Conservation (phyloP, 2,797 vertebrate species). For the Zalophus californianus region DNA sequence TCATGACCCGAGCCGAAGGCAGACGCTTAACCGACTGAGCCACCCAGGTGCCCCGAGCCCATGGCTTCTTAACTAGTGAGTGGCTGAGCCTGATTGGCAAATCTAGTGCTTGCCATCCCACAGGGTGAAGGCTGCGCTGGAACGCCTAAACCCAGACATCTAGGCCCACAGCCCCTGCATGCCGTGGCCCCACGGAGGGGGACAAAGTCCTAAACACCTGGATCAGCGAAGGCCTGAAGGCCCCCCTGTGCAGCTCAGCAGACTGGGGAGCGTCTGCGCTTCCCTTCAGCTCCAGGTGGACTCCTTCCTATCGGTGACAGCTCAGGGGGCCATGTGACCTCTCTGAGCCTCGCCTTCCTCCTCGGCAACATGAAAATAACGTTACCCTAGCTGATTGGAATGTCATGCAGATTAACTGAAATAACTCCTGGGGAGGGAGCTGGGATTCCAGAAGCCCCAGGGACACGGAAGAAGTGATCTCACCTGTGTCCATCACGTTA, state of each 20-base stretch:
- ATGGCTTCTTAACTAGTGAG: neutral
- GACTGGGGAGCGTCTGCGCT: neutral
- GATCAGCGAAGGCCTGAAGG: neutral
- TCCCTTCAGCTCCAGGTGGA: neutral
- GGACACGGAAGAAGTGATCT: neutral
- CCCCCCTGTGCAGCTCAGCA: neutral
- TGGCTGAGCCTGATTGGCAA: neutral
- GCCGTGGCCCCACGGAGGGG: neutral
- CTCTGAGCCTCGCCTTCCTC: neutral
- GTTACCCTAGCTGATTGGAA: neutral
- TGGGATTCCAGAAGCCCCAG: neutral
- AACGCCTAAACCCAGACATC: neutral
- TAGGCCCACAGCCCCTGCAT: neutral
- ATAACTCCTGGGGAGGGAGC: neutral
- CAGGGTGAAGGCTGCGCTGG: neutral
- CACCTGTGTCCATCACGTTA: neutral
- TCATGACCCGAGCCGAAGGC: neutral
- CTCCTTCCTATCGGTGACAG: neutral
- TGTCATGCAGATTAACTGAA: neutral
- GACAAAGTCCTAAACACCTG: neutral
- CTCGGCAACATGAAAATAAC: neutral
- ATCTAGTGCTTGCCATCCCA: neutral
- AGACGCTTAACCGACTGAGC: neutral
- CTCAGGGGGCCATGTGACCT: neutral
- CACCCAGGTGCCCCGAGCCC: neutral